These are phyloP conservation scores for Perca flavescens DNA, from an alignment of 2,113 vertebrate species.

Conservation along the genomic window DNA sequence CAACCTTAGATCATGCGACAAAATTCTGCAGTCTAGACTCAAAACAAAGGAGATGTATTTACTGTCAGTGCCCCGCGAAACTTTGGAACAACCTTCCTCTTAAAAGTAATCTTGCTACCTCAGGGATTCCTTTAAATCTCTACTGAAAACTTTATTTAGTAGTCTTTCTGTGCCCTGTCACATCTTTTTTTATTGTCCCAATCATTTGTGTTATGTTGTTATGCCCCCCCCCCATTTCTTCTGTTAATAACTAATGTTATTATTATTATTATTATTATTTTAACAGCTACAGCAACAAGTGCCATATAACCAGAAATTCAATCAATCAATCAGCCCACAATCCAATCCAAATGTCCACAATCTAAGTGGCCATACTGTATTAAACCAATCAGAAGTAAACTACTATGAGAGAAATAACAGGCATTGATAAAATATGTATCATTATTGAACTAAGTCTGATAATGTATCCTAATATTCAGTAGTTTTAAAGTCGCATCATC, in stretches of 20 bases:
- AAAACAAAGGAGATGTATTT: background rate
- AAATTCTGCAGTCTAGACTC: background rate
- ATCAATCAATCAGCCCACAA: background rate
- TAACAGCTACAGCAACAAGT: background rate
- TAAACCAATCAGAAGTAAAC: background rate
- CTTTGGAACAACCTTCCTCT: background rate
- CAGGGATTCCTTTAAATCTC: background rate
- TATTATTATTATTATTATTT: background rate
- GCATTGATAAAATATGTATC: background rate
- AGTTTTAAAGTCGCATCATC: background rate
- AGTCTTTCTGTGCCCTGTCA: background rate
- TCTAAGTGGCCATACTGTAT: background rate
- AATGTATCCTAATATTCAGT: conserved; percentile 2
- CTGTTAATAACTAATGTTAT: background rate
- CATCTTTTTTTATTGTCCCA: background rate
- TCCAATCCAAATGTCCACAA: background rate
- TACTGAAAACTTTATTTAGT: background rate
- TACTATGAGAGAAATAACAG: background rate
- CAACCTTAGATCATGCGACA: background rate
- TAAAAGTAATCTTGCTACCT: background rate
- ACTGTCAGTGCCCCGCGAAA: background rate
- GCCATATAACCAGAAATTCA: background rate
- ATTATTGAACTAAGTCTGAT: background rate
- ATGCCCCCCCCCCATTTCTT: background rate
- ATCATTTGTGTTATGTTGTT: background rate